phyloP scores from a whole-genome alignment of 2,888 invertebrate genomes.

The Lasioglossum malachurum region DNA sequence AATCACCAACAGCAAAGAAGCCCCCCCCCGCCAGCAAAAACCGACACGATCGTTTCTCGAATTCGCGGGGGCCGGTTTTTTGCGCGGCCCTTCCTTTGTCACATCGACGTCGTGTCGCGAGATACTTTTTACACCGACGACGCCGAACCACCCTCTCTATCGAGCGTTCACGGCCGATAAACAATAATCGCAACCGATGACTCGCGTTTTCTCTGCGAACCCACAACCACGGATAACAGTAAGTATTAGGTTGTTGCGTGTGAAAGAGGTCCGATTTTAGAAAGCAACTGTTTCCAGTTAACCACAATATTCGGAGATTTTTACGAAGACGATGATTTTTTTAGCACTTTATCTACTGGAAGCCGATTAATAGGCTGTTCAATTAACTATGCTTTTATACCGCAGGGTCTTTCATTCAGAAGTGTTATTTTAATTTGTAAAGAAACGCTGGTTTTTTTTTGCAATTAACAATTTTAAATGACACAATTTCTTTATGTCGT shows the following conservation, averaged over 20 bases:
- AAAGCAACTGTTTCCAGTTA: too few species aligned
- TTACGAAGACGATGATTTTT: too few species aligned
- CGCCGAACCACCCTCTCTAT: slow-evolving; percentile 41
- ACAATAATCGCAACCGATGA: slow-evolving; percentile 63
- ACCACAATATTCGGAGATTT: too few species aligned
- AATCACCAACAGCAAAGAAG: slow-evolving; percentile 1
- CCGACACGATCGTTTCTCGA: slow-evolving; percentile 45
- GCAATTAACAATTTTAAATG: too few species aligned
- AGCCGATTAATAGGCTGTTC: too few species aligned
- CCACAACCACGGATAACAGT: background rate
- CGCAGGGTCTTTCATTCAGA: too few species aligned
- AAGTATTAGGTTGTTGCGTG: background rate
- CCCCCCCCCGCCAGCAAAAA: background rate
- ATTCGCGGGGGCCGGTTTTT: slow-evolving; percentile 45
- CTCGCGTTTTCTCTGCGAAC: slow-evolving; percentile 43
- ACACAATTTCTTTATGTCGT: too few species aligned
- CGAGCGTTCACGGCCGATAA: slow-evolving; percentile 67
- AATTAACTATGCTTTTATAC: too few species aligned
- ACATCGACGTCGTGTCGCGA: slow-evolving; percentile 45
- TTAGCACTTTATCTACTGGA: too few species aligned
- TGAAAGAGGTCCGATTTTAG: too few species aligned
- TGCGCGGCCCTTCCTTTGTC: slow-evolving; percentile 50
- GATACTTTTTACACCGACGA: slow-evolving; percentile 16
- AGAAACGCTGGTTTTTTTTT: too few species aligned
- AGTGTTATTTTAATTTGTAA: too few species aligned